Evolutionary conservation across 2,888 invertebrate genomes (phyloP), one percentile per base, ranked within the genome.

Genomic region (Microchrysa polita): DNA sequence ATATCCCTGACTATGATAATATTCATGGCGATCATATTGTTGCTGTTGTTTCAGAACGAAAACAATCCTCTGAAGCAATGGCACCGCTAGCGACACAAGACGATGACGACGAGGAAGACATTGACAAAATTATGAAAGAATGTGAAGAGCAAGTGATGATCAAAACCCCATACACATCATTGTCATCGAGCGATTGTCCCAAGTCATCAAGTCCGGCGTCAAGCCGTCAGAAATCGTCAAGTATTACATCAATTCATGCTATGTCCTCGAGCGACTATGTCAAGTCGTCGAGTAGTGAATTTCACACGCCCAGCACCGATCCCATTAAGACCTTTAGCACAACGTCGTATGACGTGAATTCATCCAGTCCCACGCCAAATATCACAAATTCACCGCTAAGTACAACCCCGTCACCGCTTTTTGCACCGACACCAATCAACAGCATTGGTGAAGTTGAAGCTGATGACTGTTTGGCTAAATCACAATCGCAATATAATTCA

Each of bases 401-500:
- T 74, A 71, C 76, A 77, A 77, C 82, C 73, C 81, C 81, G 10
- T 81, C 82, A 74, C 81, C 83, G 74, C 82, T 83, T 34, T 77
- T 82, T 23, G 81, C 81, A 77, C 75, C 81, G 75, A 83, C 82
- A 20, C 81, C 81, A 59, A 79, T 81, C 74, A 80, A 78, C 34
- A 81, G 76, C 71, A 77, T 74, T 9, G 34, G 16, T 59, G 48
- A 57, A 80, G 82, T 81, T 34, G 57, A 69, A 69, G 42, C 20
- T 57, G 40, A 27, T 20, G 55, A 55, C 9, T 40, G 57, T 1
- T 53, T 18, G 14, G 16, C 27, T 40, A 81, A 81, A 12, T 82
- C 82, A 57, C 81, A 83, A 82, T 88, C 89, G 73, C 89, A 89
- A 81, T 90, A 90, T 80, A 90, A 90, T 81, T 90, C 90, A 12